A percentile compares a stretch with the other conserved stretches of the same genome.
These are phyloP conservation scores for Sesamia inferens DNA, from an alignment of 2,888 invertebrate species.

Conservation along the genomic window DNA sequence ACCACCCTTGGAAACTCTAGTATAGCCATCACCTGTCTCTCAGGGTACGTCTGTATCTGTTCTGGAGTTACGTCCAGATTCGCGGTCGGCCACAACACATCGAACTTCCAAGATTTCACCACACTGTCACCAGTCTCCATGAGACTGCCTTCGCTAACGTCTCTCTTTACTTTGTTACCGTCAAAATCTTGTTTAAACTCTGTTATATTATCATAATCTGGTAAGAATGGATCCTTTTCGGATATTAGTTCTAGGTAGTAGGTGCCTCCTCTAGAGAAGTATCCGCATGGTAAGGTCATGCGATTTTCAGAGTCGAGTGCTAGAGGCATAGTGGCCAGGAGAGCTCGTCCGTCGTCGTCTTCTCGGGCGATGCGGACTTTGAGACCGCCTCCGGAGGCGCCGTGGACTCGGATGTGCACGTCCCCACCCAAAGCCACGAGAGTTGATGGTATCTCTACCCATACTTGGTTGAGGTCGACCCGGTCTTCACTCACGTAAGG, in stretches of 20 bases:
- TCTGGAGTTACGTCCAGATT: conserved; percentile 93
- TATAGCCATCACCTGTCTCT: conserved; percentile 92
- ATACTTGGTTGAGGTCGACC: conserved; percentile 84
- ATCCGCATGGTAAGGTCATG: conserved; percentile 92
- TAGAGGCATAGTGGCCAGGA: conserved; percentile 85
- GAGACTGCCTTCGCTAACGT: conserved; percentile 76
- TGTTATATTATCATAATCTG: conserved; percentile 75
- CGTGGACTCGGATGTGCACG: conserved; percentile 92
- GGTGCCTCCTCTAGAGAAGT: conserved; percentile 93
- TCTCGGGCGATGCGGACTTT: conserved; percentile 86
- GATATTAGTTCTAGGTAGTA: conserved; percentile 85
- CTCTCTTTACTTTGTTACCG: conserved; percentile 73
- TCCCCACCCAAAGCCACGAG: conserved; percentile 95
- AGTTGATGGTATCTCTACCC: conserved; percentile 93
- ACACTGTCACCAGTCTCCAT: conserved; percentile 84
- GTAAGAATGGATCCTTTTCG: conserved; percentile 77
- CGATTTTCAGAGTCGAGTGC: conserved; percentile 87
- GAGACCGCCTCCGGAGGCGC: conserved; percentile 80
- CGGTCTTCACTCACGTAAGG: conserved; percentile 82
- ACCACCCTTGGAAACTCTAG: conserved; percentile 93
- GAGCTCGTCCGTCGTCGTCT: conserved; percentile 84
- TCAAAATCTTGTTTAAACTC: conserved; percentile 61
- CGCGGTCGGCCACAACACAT: conserved; percentile 95
- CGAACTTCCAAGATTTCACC: conserved; percentile 91
- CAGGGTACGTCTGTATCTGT: conserved; percentile 94